Evolutionary conservation across 2,888 invertebrate species (phyloP), one percentile per base, ranked within the genome.

Genomic region (Druceiella hillmani): DNA sequence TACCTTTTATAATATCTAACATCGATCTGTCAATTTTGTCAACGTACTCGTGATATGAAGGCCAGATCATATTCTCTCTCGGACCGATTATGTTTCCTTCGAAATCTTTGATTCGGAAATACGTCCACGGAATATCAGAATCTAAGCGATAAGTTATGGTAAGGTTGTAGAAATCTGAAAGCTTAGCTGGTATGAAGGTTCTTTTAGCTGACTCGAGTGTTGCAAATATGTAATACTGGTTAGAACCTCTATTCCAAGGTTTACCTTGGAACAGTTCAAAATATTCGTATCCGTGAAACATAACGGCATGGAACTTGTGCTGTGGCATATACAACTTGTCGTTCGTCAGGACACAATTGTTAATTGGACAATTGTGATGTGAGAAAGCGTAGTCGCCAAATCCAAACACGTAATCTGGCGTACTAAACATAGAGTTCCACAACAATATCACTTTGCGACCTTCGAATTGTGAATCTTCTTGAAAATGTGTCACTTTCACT

Each of bases 131-230:
- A 10, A 74, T 52, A 46, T 75, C 74, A 38, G 75, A 75, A 46
- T 67, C 71, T 40, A 68, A 45, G 40, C 74, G 61, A 51, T 76
- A 76, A 1, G 69, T 74, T 72, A 76, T 75, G 2, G 76, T 77
- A 42, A 67, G 53, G 49, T 78, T 78, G 47, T 70, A 81, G 39
- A 76, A 74, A 17, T 58, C 47, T 4, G 55, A 49, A 27, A 62
- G 60, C 29, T 48, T 42, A 5, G 43, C 41, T 2, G 37, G n/a
- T 15, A 47, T 30, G 3, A 38, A 17, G 2, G 56, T 41, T 38
- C 59, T 53, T 2, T 40, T 44, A 9, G 67, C 64, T 10, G 67
- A 60, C 47, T 77, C 77, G 51, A 71, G 55, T 22, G 64, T 54
- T 1, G 65, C 62, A 45, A 67, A 76, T 2, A 76, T 59, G 49